Percentiles rank a stretch among this genome's conserved stretches.
These are phyloP conservation scores for Chrysogorgia sp. DNA, from an alignment of 92 coral and sea anemone species.

Conservation along the genomic window DNA sequence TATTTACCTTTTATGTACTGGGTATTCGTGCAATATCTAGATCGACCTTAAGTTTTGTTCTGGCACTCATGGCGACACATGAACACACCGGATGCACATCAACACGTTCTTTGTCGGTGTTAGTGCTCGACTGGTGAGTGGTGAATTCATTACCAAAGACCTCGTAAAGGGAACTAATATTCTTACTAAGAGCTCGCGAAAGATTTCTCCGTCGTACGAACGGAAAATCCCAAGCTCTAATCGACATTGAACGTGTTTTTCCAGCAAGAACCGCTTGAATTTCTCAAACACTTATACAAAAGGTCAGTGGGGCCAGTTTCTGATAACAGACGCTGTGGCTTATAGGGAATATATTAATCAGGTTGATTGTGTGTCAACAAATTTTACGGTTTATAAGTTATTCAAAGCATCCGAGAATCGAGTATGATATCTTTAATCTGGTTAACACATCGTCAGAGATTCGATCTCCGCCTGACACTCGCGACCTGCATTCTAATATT, in stretches of 20 bases:
- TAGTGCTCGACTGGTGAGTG: neutral
- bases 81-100: no score
- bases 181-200: neutral
- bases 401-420: conserved; percentile 7
- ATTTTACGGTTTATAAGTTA: conserved; percentile 1
- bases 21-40: no score
- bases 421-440: conserved; percentile 13
- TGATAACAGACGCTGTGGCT: neutral
- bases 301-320: conserved; percentile 10
- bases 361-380: conserved; percentile 22
- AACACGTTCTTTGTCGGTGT: neutral
- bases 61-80: no score
- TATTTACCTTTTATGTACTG: no score
- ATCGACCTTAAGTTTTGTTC: no score
- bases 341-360: neutral
- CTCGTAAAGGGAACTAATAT: neutral
- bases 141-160: neutral
- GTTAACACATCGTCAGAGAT: conserved; percentile 1
- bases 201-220: neutral
- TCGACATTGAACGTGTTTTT: no score
- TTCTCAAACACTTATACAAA: neutral
- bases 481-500: neutral
- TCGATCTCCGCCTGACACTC: neutral
- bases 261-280: no score
- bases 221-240: no score